phyloP scores from a whole-genome alignment of 2,113 vertebrate genomes.

The Cavia porcellus region DNA sequence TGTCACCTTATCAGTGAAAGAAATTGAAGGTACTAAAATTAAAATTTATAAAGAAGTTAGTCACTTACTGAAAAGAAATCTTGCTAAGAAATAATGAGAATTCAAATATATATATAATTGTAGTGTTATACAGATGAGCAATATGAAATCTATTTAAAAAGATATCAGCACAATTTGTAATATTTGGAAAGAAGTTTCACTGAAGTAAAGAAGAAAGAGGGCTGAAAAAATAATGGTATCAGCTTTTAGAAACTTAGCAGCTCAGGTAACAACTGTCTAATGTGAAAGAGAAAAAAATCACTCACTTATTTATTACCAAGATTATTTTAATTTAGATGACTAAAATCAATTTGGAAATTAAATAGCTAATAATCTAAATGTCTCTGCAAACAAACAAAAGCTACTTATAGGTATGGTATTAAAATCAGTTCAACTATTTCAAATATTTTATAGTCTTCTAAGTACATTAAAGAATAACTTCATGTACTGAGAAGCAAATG shows the following conservation, averaged over 20 bases:
- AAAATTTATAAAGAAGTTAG: background rate
- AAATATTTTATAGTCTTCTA: conserved; percentile 12
- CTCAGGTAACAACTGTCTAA: background rate
- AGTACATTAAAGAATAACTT: conserved; percentile 9
- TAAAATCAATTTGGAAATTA: background rate
- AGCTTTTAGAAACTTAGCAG: background rate
- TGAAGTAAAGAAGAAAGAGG: background rate
- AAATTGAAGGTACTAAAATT: background rate
- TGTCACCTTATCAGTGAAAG: background rate
- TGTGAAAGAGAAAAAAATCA: background rate
- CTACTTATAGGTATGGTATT: background rate
- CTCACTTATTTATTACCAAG: background rate
- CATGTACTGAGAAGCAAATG: background rate
- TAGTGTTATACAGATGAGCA: background rate
- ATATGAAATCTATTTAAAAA: background rate
- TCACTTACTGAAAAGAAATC: background rate
- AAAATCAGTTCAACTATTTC: conserved; percentile 31
- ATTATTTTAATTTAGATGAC: background rate
- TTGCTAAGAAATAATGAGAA: background rate
- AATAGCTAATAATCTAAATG: background rate
- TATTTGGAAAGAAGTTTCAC: background rate
- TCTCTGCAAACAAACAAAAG: background rate
- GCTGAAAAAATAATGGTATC: background rate
- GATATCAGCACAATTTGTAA: background rate
- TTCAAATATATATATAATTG: background rate